Evolutionary conservation across 2,888 invertebrate species (phyloP).

Genomic region (Megaustenia siamemsis): DNA sequence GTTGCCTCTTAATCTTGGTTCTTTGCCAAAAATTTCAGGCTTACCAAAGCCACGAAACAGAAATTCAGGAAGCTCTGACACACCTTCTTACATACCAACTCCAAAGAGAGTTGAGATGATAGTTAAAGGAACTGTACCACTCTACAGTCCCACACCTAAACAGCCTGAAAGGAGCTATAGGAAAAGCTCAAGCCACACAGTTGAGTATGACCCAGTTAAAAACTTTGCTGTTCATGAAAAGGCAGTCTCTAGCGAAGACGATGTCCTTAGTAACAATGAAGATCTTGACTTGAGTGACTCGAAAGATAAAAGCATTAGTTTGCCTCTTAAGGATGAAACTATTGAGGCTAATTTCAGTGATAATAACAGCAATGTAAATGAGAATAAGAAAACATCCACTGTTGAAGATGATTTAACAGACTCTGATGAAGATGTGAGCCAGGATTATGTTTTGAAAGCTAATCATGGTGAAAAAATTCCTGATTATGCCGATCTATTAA

Average conservation of each 20-base stretch:
- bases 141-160: slow-evolving; percentile 73
- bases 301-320: not conserved
- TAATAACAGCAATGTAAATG: slow-evolving; percentile 56
- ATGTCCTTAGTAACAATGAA: not conserved
- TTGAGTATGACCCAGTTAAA: slow-evolving; percentile 74
- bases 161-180: slow-evolving; percentile 20
- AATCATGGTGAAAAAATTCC: slow-evolving; percentile 40
- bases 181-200: slow-evolving; percentile 52
- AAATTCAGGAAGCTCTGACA: not conserved
- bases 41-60: slow-evolving; percentile 15
- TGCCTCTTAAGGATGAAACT: slow-evolving; percentile 7
- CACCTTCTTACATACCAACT: slow-evolving; percentile 57
- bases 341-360: slow-evolving; percentile 63
- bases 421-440: slow-evolving; percentile 48
- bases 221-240: slow-evolving; percentile 63
- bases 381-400: slow-evolving; percentile 1
- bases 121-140: slow-evolving; percentile 59
- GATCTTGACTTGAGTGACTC: not conserved
- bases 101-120: slow-evolving; percentile 54
- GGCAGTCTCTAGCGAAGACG: not conserved
- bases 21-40: slow-evolving; percentile 25
- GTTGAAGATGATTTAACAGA: slow-evolving; percentile 55
- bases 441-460: slow-evolving; percentile 19
- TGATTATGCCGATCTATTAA: slow-evolving; percentile 45
- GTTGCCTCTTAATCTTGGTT: not conserved